These are phyloP conservation scores for Babylonia areolata DNA, from an alignment of 1,140 invertebrate species.

Conservation along the genomic window DNA sequence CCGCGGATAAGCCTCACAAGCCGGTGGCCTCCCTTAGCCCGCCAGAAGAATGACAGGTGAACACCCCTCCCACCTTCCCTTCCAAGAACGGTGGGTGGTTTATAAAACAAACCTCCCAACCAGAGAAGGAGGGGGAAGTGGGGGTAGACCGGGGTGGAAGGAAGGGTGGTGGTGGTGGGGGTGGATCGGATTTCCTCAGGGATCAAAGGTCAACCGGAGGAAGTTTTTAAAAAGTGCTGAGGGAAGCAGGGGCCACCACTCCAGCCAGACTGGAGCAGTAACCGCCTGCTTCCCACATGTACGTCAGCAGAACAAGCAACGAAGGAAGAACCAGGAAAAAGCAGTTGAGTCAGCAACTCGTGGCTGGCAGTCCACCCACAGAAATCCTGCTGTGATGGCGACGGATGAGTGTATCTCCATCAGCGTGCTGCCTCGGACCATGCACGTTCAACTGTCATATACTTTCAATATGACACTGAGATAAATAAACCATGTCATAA, in stretches of 20 bases:
- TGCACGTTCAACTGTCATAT: too few relatives aligned
- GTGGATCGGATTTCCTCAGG: slow-evolving; percentile 43
- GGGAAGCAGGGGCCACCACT: slow-evolving; percentile 44
- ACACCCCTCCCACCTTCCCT: not conserved
- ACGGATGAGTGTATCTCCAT: too few relatives aligned
- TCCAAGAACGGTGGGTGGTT: not conserved
- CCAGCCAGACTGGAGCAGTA: not conserved
- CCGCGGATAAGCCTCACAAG: not conserved
- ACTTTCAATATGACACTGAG: too few relatives aligned
- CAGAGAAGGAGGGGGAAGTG: not conserved
- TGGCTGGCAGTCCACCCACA: too few relatives aligned
- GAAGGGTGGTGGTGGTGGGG: slow-evolving; percentile 9
- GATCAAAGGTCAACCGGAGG: slow-evolving; percentile 54
- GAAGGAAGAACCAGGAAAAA: too few relatives aligned
- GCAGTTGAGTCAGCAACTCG: too few relatives aligned
- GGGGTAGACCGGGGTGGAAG: not conserved
- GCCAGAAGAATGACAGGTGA: not conserved
- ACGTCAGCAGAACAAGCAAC: not conserved
- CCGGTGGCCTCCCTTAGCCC: slow-evolving; percentile 18
- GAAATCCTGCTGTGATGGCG: too few relatives aligned
- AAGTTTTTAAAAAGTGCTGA: slow-evolving; percentile 52
- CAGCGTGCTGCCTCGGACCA: too few relatives aligned
- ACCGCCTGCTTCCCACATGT: slow-evolving; percentile 37
- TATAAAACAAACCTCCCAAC: not conserved
- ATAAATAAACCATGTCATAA: too few relatives aligned